phyloP scores from a whole-genome alignment of 2,113 vertebrate genomes.

The Himantopus leucocephalus region DNA sequence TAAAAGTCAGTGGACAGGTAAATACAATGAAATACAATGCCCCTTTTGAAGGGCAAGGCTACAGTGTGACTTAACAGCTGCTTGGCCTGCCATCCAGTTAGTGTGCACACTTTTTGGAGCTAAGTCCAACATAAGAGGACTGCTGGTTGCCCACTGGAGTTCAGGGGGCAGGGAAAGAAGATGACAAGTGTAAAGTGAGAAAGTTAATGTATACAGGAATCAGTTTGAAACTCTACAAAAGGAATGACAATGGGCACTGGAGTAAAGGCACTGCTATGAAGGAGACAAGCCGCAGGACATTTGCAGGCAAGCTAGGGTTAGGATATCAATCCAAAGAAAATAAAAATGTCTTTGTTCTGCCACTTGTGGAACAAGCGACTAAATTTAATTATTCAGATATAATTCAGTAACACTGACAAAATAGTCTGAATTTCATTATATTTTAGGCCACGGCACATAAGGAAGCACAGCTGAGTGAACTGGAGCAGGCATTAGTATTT shows the following conservation, averaged over 20 bases:
- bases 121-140: neutral
- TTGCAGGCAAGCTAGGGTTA: neutral
- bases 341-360: neutral
- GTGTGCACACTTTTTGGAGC: neutral
- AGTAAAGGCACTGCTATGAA: neutral
- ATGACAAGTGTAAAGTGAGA: neutral
- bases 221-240: neutral
- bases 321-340: neutral
- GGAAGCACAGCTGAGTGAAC: neutral
- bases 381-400: neutral
- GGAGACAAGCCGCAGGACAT: neutral
- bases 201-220: neutral
- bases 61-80: neutral
- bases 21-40: neutral
- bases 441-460: neutral
- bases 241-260: accelerated
- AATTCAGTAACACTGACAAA: neutral
- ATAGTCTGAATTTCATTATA: neutral
- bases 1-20: neutral
- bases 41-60: neutral
- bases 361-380: neutral
- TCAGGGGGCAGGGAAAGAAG: neutral
- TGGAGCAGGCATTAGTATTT: neutral
- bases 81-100: neutral
- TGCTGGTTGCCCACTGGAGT: accelerated